Evolutionary conservation across 2,888 invertebrate genomes (phyloP), one percentile per base, ranked within the genome.

Genomic region (Eurytoma adleriae): DNA sequence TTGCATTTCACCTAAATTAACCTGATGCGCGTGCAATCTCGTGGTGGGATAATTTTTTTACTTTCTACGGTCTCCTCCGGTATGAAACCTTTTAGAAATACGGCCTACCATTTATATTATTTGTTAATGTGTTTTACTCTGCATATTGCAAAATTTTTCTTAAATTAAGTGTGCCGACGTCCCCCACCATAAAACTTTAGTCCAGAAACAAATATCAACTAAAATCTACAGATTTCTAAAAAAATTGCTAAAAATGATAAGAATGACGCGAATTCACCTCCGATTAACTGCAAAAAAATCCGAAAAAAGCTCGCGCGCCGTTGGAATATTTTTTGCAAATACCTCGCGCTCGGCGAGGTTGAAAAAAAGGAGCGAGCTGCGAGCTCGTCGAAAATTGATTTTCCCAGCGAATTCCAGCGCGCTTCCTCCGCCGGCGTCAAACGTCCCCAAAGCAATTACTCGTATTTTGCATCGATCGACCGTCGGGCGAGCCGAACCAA

Each of bases 1-100:
- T 62, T 69, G 54, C 52, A 40, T 66, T 75, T 75, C 74, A 66
- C 67, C 74, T 67, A 61, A 69, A 76, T 76, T 68, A 76, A 69
- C 20, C 20, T 24, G 76, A 54, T 54, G 76, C 62, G 52, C 57
- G 59, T n/a, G 50, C 52, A 52, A 68, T 76, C 52, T 68, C 61
- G 40, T 30, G 18, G 30, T n/a, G 62, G 69, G 62, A 76, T 76
- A 20, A 69, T 69, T 76, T 76, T 61, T 48, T 59, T 56, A 13
- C 40, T 57, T 30, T 16, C 7, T 14, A 61, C 12, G 1, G 27
- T 20, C 61, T 14, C 16, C n/a, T 54, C n/a, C n/a, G n/a, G n/a
- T n/a, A n/a, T n/a, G n/a, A n/a, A 40, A 40, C 4, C 40, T 40
- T 40, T 40, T 40, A 7, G 40, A 40, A 40, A 40, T 7, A 40